phyloP scores from a whole-genome alignment of 2,797 vertebrate species.

The Hafferia zeledoni region DNA sequence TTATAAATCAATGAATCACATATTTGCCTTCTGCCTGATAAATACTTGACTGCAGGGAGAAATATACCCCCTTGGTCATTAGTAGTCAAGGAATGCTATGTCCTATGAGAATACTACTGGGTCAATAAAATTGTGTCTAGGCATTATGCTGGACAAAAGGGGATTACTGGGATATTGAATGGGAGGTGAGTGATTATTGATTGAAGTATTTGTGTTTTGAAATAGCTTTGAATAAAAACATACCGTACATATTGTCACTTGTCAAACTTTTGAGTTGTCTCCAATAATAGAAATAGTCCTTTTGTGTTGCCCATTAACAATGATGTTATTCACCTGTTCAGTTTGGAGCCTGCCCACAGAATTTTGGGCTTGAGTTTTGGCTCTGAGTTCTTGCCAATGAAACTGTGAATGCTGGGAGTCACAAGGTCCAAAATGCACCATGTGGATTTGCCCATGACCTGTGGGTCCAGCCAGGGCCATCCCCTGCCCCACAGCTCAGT shows the following conservation, averaged over 20 bases:
- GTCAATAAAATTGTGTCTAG: slow-evolving; percentile 57
- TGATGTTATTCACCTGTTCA: not conserved
- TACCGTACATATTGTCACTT: not conserved
- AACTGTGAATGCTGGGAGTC: not conserved
- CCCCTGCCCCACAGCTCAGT: not conserved
- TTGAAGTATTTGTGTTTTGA: slow-evolving; percentile 50
- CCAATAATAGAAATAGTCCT: not conserved
- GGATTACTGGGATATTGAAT: slow-evolving; percentile 55
- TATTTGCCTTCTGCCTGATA: slow-evolving; percentile 54
- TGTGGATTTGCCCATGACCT: not conserved
- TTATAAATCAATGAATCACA: slow-evolving; percentile 54
- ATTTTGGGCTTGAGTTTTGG: not conserved
- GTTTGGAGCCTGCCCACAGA: not conserved
- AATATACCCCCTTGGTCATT: not conserved
- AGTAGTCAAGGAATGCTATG: slow-evolving; percentile 6
- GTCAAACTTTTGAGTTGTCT: not conserved
- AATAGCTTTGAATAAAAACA: slow-evolving; percentile 6
- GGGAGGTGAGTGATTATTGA: slow-evolving; percentile 28
- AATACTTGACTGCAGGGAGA: slow-evolving; percentile 35
- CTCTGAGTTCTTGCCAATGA: not conserved
- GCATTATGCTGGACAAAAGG: slow-evolving; percentile 48
- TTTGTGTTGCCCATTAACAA: not conserved
- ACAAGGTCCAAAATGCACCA: rapidly evolving
- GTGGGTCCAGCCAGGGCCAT: not conserved
- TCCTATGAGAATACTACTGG: slow-evolving; percentile 40